A percentile compares a stretch with the other conserved stretches of the same genome.
Evolutionary conservation across 2,113 vertebrate genomes (phyloP).

Genomic region (Mustelus asterias): DNA sequence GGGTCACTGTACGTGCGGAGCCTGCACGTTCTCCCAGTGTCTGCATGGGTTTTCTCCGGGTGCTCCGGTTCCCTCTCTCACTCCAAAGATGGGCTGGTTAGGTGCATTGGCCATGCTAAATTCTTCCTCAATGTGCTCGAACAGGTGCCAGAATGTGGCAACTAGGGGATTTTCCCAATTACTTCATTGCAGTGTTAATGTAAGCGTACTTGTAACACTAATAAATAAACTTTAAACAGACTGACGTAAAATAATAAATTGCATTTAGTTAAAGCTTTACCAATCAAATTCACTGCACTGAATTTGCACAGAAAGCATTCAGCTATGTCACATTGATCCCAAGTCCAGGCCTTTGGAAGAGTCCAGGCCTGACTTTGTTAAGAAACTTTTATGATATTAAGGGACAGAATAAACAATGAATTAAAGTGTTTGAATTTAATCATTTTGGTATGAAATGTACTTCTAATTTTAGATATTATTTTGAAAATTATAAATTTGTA

Average conservation of each 20-base stretch:
- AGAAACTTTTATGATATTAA: background rate
- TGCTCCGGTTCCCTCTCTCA: too few species aligned
- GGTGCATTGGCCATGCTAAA: too few species aligned
- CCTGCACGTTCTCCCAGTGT: too few species aligned
- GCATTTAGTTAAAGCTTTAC: background rate
- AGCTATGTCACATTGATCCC: background rate
- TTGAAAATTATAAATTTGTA: too few species aligned
- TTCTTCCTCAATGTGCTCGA: too few species aligned
- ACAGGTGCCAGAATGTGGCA: too few species aligned
- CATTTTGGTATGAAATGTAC: background rate
- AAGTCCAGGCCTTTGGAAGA: background rate
- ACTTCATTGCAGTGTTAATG: too few species aligned
- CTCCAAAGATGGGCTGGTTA: too few species aligned
- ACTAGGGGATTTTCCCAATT: too few species aligned
- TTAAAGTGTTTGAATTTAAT: background rate
- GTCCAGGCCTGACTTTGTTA: background rate
- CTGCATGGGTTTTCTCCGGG: too few species aligned
- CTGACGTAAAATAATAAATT: background rate
- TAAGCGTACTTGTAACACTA: too few species aligned
- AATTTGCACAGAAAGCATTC: background rate
- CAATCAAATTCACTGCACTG: background rate
- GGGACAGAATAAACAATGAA: background rate
- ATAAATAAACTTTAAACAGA: background rate
- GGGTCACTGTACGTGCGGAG: too few species aligned
- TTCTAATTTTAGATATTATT: background rate